A percentile compares a stretch with the other conserved stretches of the same genome.
phyloP scores from a whole-genome alignment of 2,113 vertebrate genomes.

The Menura novaehollandiae region DNA sequence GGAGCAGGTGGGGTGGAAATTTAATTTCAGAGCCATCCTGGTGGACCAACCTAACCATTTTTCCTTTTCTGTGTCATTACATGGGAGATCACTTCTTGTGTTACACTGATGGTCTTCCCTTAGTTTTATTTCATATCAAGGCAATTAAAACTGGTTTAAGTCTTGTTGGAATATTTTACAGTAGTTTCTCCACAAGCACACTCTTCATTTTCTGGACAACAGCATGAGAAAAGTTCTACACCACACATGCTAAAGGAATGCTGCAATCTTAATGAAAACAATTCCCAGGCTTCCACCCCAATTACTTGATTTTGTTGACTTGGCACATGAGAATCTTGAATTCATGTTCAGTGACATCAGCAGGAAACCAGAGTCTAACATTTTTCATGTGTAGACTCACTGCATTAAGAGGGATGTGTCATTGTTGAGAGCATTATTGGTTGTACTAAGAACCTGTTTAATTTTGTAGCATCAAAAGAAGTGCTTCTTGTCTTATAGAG shows the following conservation, averaged over 20 bases:
- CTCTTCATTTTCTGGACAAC: background rate
- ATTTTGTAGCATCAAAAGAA: background rate
- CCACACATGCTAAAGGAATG: background rate
- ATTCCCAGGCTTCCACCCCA: background rate
- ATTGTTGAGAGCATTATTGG: background rate
- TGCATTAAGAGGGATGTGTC: background rate
- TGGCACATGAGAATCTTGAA: background rate
- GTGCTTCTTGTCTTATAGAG: background rate
- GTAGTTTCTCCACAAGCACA: background rate
- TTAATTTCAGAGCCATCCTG: background rate
- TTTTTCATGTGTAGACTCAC: background rate
- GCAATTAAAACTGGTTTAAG: background rate
- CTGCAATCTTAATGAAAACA: background rate
- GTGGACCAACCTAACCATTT: background rate
- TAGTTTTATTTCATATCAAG: background rate
- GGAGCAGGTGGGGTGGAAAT: background rate
- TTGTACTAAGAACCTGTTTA: background rate
- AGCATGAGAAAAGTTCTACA: background rate
- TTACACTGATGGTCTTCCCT: background rate
- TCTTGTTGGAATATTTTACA: background rate
- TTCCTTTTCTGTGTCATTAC: background rate
- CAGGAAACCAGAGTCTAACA: background rate
- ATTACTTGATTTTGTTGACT: slow-evolving; percentile 31
- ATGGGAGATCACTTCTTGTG: background rate
- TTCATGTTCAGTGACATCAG: slow-evolving; percentile 1